Evolutionary conservation across 2,888 invertebrate species (phyloP).

Genomic region (Willowsia nigromaculata): DNA sequence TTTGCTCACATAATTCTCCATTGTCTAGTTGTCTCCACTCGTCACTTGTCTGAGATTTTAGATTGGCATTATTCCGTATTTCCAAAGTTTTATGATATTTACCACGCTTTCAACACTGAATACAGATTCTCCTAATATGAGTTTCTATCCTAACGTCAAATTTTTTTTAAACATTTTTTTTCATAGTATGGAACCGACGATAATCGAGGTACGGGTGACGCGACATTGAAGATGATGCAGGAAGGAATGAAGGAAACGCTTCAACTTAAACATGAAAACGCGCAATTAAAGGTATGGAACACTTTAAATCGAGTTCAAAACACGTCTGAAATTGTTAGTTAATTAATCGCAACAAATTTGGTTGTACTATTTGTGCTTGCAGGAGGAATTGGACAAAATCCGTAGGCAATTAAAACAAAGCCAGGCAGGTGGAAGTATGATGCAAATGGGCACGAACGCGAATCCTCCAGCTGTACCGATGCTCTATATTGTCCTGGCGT

Average conservation of each 20-base stretch:
- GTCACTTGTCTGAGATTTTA: neutral
- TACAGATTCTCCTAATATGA: too few species aligned
- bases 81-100: too few species aligned
- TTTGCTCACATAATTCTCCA: too few species aligned
- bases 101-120: too few species aligned
- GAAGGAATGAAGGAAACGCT: conserved; percentile 66
- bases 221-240: conserved; percentile 44
- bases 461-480: conserved; percentile 85
- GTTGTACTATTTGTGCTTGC: neutral
- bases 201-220: conserved; percentile 63
- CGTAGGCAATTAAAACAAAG: conserved; percentile 76
- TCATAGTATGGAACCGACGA: conserved; percentile 68
- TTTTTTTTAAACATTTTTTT: neutral
- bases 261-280: conserved; percentile 86
- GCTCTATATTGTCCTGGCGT: conserved; percentile 85
- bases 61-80: neutral
- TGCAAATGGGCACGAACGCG: conserved; percentile 80
- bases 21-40: too few species aligned
- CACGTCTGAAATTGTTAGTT: neutral
- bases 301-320: neutral
- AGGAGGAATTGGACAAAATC: conserved; percentile 77
- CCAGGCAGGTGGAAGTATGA: conserved; percentile 79
- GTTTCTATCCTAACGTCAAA: neutral
- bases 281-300: conserved; percentile 88
- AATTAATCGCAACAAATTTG: too few species aligned